Percentiles rank a stretch among this genome's conserved stretches.
phyloP scores from a whole-genome alignment of 1,140 invertebrate species.

The Saxidomus purpurata region DNA sequence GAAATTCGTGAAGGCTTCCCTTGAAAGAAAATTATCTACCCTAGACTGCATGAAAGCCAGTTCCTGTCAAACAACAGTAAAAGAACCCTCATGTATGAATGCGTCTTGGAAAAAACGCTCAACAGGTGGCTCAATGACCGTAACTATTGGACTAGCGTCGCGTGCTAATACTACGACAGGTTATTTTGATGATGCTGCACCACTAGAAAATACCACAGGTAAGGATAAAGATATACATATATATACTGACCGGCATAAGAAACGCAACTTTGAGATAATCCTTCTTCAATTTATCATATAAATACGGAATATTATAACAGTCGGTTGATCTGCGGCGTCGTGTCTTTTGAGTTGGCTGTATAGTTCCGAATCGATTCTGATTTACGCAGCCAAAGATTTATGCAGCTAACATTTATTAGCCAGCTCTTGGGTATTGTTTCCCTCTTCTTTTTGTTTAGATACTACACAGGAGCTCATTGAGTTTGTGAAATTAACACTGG shows the following conservation, averaged over 20 bases:
- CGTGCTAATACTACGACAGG: neutral
- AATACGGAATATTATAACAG: no score
- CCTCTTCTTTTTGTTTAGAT: neutral
- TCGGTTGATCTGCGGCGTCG: no score
- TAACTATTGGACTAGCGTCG: neutral
- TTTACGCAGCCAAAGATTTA: no score
- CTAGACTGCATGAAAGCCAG: conserved; percentile 28
- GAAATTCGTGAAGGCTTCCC: neutral
- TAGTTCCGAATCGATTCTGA: no score
- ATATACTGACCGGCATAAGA: no score
- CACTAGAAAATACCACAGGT: neutral
- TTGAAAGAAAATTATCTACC: neutral
- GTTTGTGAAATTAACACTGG: neutral
- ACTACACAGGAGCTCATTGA: neutral
- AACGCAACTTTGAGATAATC: no score
- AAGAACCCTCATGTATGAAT: neutral
- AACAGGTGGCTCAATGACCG: neutral
- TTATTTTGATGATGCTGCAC: neutral
- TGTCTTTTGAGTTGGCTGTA: no score
- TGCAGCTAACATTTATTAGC: no score
- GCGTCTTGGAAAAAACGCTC: neutral
- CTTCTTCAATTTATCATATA: neutral
- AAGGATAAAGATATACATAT: no score
- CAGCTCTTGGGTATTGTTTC: no score
- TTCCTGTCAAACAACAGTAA: neutral